These are phyloP conservation scores for Tangara arthus DNA, from an alignment of 2,797 vertebrate species.

Conservation along the genomic window DNA sequence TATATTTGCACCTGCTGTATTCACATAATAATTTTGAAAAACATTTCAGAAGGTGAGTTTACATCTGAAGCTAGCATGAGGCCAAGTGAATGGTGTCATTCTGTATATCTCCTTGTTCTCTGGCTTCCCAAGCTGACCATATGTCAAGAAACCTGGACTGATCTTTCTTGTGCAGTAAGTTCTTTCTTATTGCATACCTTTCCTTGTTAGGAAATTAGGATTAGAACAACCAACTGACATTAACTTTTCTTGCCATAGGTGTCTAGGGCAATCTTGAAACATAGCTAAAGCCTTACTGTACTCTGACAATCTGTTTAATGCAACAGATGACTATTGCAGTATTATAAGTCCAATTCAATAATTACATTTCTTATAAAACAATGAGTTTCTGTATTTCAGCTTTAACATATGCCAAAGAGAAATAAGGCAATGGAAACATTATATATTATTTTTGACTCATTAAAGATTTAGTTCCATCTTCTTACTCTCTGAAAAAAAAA, in stretches of 20 bases:
- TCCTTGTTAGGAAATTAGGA: background rate
- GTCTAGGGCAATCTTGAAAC: background rate
- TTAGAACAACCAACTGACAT: accelerated
- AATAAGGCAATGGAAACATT: background rate
- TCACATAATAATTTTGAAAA: background rate
- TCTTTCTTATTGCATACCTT: background rate
- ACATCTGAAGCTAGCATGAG: background rate
- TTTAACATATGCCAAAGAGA: background rate
- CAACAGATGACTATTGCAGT: background rate
- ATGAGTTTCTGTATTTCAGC: background rate
- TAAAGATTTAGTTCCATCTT: background rate
- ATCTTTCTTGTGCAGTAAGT: background rate
- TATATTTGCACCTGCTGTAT: background rate
- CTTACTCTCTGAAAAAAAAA: background rate
- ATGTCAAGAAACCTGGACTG: background rate
- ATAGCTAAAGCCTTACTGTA: background rate
- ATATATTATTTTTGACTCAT: background rate
- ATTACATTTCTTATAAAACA: background rate
- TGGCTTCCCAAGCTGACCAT: background rate
- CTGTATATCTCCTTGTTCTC: background rate
- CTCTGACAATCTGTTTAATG: background rate
- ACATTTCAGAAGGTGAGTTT: background rate
- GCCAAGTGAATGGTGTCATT: background rate
- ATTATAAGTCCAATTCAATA: background rate
- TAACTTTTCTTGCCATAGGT: background rate